These are phyloP conservation scores for Coracopsis vasa DNA, from an alignment of 2,113 vertebrate genomes.

Conservation along the genomic window DNA sequence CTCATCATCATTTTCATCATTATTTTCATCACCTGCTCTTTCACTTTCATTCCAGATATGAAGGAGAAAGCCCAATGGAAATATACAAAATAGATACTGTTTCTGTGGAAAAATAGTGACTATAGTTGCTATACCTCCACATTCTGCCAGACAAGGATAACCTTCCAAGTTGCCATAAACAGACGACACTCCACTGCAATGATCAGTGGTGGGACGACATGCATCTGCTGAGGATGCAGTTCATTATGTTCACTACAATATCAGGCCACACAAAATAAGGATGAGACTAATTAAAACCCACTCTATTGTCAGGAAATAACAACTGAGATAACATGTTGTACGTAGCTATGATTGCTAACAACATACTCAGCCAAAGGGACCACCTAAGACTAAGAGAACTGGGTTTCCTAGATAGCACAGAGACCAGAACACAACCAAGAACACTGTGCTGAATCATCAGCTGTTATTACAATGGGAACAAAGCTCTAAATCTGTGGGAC, in stretches of 20 bases:
- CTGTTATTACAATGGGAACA: background rate
- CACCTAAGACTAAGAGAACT: background rate
- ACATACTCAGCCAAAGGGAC: background rate
- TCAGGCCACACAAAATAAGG: background rate
- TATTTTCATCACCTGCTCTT: constrained; percentile 16
- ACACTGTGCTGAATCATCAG: background rate
- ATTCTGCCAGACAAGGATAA: background rate
- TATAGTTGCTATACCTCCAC: background rate
- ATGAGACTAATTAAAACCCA: background rate
- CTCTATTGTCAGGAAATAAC: background rate
- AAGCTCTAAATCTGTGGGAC: background rate
- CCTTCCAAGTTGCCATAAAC: background rate
- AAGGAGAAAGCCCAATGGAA: background rate
- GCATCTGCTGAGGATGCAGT: background rate
- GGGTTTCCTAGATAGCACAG: background rate
- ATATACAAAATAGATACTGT: background rate
- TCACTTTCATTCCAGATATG: background rate
- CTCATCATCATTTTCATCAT: constrained; percentile 7
- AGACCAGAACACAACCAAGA: background rate
- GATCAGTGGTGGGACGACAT: rapidly evolving
- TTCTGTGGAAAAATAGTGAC: background rate
- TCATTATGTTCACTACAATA: background rate
- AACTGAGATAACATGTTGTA: background rate
- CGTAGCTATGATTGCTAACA: background rate
- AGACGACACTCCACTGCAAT: rapidly evolving